A percentile compares a stretch with the other conserved stretches of the same genome.
Evolutionary conservation across 2,113 vertebrate species (phyloP).

Genomic region (Meleagris gallopavo): DNA sequence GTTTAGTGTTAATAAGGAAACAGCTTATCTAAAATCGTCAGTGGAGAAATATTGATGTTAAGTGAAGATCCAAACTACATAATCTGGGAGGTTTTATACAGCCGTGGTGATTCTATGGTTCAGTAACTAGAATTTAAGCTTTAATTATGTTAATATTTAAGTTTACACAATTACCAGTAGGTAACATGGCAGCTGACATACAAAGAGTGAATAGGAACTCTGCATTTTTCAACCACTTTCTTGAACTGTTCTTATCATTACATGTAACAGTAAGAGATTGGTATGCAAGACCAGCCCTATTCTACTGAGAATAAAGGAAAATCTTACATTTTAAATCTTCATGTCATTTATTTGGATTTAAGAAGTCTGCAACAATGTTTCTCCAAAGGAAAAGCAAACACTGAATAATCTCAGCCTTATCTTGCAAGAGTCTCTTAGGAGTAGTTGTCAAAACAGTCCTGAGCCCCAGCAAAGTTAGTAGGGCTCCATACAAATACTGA

Average conservation of each 20-base stretch:
- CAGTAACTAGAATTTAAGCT: background rate
- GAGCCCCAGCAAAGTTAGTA: background rate
- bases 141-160: background rate
- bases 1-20: background rate
- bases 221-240: background rate
- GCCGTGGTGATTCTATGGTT: too few relatives aligned
- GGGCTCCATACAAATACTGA: background rate
- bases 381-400: background rate
- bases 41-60: too few relatives aligned
- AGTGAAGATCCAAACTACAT: too few relatives aligned
- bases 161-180: background rate
- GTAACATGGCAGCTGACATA: background rate
- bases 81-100: too few relatives aligned
- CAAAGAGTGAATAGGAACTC: background rate
- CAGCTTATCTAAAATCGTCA: background rate
- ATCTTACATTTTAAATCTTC: background rate
- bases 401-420: background rate
- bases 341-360: background rate
- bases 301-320: background rate
- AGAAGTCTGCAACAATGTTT: background rate
- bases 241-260: background rate
- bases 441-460: background rate
- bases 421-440: background rate
- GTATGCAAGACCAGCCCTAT: background rate
- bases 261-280: background rate